Evolutionary conservation across 2,888 invertebrate genomes (phyloP).

Genomic region (Pteria penguin): DNA sequence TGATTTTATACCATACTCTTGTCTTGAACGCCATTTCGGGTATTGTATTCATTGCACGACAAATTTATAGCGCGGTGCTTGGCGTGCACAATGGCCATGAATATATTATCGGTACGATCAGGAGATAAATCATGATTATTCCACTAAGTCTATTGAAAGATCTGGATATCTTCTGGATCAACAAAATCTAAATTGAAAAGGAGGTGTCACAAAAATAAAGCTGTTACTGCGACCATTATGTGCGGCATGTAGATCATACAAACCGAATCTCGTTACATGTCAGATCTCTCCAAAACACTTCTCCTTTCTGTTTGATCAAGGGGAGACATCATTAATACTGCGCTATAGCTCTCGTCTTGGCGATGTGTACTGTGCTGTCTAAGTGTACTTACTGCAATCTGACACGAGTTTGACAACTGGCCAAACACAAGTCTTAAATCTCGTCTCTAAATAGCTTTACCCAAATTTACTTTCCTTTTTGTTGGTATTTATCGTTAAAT

Average conservation of each 20-base stretch:
- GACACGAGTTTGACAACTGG: no score
- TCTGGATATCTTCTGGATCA: neutral
- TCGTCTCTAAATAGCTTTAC: no score
- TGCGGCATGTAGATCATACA: neutral
- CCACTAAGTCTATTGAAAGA: conserved; percentile 4
- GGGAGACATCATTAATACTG: conserved; percentile 2
- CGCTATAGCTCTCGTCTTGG: no score
- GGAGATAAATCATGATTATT: conserved; percentile 30
- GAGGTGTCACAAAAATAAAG: neutral
- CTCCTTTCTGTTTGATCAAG: conserved; percentile 1
- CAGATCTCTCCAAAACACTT: neutral
- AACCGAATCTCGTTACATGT: neutral
- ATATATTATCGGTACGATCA: conserved; percentile 32
- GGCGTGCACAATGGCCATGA: conserved; percentile 14
- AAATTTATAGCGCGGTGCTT: neutral
- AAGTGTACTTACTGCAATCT: no score
- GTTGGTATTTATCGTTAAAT: no score
- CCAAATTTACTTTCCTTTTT: no score
- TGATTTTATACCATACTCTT: no score
- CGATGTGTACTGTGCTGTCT: no score
- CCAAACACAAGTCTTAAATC: no score
- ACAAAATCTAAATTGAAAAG: neutral
- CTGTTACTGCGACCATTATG: neutral
- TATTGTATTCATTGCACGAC: no score
- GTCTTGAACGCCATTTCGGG: no score